Base-by-base conservation (phyloP, 1,140 invertebrate genomes). In the Trachelipus rathkii region DNA sequence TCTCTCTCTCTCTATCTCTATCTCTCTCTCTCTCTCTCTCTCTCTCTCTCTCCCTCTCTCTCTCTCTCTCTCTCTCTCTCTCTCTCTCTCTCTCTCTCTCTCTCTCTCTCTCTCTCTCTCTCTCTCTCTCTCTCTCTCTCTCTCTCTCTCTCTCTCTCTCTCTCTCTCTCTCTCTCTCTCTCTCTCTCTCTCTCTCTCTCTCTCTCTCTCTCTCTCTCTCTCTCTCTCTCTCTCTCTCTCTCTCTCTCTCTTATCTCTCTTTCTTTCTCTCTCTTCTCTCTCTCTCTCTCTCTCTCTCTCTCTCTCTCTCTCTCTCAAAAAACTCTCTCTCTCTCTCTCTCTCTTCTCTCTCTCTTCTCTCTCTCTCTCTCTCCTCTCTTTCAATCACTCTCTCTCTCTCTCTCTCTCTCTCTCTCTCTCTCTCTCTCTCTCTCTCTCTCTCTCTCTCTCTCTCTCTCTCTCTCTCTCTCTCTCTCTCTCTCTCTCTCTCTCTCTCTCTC, bases 291-390 rank as follows among this genome's bases (percentile, higher is more conserved):
- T 69, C 19, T 24, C 23, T 69, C 19, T 24, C 23, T 69, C 19
- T n/a, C n/a, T n/a, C n/a, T n/a, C n/a, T n/a, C n/a, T n/a, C n/a
- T n/a, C n/a, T n/a, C n/a, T n/a, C n/a, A n/a, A n/a, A n/a, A n/a
- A n/a, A n/a, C n/a, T n/a, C n/a, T n/a, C n/a, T n/a, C n/a, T n/a
- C n/a, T n/a, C 21, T 21, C 19, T 69, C 10, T 69, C 23, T 69
- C 21, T 69, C 19, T 69, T 19, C 19, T 69, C 23, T 24, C 19
- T 69, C 23, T 10, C 19, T 69, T 21, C 21, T 69, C 19, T 44
- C 33, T 72, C 43, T 72, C 71, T 72, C 19, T 72, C 33, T 72
- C 43, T 72, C 33, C 23, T 45, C 33, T 24, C 23, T 11, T 72
- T 44, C 43, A 23, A 10, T 44, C 23, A 23, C 19, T 44, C 43